These are phyloP conservation scores for Pammene aurita DNA, from an alignment of 2,888 invertebrate genomes.

Conservation along the genomic window DNA sequence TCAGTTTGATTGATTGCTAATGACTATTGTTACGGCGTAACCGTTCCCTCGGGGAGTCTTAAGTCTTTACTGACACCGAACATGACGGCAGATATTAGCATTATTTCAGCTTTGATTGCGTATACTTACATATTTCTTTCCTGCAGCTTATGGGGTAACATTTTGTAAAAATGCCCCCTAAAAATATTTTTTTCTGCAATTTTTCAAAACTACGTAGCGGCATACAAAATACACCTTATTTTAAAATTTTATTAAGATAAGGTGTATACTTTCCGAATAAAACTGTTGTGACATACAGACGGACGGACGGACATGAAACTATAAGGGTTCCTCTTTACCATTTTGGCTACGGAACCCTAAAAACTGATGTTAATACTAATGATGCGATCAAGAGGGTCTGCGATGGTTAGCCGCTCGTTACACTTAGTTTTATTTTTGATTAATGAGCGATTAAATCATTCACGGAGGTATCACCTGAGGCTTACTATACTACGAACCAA, in stretches of 20 bases:
- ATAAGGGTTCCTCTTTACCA: no score
- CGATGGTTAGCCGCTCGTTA: constrained; percentile 26
- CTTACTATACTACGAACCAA: constrained; percentile 53
- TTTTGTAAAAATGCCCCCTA: no score
- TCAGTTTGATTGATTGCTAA: constrained; percentile 77
- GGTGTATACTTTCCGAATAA: no score
- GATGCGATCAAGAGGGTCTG: constrained; percentile 61
- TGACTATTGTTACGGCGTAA: constrained; percentile 75
- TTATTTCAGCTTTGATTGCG: constrained; percentile 49
- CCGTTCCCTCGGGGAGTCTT: constrained; percentile 58
- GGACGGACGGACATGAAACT: no score
- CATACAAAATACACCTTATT: no score
- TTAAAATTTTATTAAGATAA: no score
- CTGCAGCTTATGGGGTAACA: constrained; percentile 45
- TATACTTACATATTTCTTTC: constrained; percentile 50
- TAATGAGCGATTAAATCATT: constrained; percentile 32
- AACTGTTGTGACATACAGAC: no score
- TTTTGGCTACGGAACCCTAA: no score
- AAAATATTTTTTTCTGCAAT: no score
- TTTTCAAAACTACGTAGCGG: no score
- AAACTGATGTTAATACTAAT: no score
- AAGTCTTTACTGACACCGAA: constrained; percentile 60
- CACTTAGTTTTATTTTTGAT: constrained; percentile 22
- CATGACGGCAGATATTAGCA: constrained; percentile 66
- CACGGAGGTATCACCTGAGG: constrained; percentile 56